phyloP scores from a whole-genome alignment of 2,797 vertebrate species.

The Diglossa cyanea region DNA sequence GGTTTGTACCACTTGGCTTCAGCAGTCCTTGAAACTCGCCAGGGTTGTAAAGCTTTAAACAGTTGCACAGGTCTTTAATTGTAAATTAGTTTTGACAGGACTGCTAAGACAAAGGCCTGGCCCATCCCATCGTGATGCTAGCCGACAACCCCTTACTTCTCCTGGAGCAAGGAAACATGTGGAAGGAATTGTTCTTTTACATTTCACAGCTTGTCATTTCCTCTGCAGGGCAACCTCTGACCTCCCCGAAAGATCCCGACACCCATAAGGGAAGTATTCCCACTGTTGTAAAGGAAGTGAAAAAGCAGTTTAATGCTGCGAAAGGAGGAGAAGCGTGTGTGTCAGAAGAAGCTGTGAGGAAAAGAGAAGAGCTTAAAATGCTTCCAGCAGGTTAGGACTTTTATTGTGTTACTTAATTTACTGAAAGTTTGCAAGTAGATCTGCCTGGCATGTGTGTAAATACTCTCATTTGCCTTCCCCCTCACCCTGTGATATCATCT shows the following conservation, averaged over 20 bases:
- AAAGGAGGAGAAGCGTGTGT: slow-evolving; percentile 66
- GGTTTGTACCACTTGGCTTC: slow-evolving; percentile 78
- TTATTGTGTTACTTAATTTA: neutral
- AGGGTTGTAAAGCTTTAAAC: slow-evolving; percentile 89
- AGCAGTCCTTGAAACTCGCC: slow-evolving; percentile 81
- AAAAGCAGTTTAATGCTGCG: slow-evolving; percentile 82
- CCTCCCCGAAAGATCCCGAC: slow-evolving; percentile 90
- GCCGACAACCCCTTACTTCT: slow-evolving; percentile 89
- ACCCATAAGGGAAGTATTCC: slow-evolving; percentile 93
- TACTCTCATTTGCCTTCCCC: neutral
- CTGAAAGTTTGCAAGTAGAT: neutral
- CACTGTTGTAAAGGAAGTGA: slow-evolving; percentile 81
- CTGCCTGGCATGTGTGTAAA: slow-evolving; percentile 19
- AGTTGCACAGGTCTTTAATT: slow-evolving; percentile 88
- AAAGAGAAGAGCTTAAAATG: slow-evolving; percentile 78
- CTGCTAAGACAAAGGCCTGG: slow-evolving; percentile 86
- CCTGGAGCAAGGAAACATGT: slow-evolving; percentile 91
- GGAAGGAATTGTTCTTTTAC: slow-evolving; percentile 99
- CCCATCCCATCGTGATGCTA: slow-evolving; percentile 87
- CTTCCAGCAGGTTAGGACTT: slow-evolving; percentile 78
- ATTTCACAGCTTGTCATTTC: slow-evolving; percentile 99
- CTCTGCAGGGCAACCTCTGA: slow-evolving; percentile 92
- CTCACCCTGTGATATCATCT: neutral
- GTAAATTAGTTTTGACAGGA: slow-evolving; percentile 94
- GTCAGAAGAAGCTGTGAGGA: slow-evolving; percentile 66